Conservation (phyloP, 2,797 vertebrate species). For the Cirrhinus molitorella region DNA sequence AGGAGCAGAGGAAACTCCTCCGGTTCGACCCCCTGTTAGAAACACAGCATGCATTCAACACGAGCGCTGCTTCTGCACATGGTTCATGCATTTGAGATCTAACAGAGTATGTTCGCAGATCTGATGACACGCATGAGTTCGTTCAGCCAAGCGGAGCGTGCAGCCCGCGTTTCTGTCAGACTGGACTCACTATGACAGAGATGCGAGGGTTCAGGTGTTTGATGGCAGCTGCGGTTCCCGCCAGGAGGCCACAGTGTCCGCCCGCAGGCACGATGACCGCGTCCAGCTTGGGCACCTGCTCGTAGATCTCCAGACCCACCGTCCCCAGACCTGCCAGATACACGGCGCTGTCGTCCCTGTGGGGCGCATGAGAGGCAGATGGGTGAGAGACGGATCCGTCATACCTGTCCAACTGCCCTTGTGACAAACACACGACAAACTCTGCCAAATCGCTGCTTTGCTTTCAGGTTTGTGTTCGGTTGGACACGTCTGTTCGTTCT, state of each 20-base stretch:
- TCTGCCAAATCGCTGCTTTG: not conserved
- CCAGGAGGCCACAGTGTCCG: conserved; percentile 85
- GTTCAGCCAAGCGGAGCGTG: not conserved
- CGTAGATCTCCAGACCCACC: conserved; percentile 87
- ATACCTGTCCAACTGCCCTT: not conserved
- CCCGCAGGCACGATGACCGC: conserved; percentile 88
- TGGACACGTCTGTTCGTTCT: not conserved
- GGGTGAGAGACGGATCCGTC: conserved; percentile 24
- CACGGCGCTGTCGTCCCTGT: conserved; percentile 82
- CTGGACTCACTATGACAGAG: conserved; percentile 85
- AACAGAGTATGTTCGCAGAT: not conserved
- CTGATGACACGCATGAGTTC: not conserved
- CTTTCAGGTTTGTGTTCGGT: not conserved
- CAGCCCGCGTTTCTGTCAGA: not conserved
- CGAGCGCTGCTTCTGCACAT: too few species aligned
- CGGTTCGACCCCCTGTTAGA: conserved; percentile 86
- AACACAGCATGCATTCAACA: conserved; percentile 16
- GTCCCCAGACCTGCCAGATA: conserved; percentile 91
- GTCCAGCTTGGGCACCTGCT: conserved; percentile 88
- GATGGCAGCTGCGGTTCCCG: conserved; percentile 85
- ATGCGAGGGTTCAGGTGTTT: conserved; percentile 87
- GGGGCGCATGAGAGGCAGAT: not conserved
- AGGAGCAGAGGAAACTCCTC: conserved; percentile 85
- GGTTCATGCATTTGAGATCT: not conserved
- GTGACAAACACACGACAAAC: not conserved